Evolutionary conservation across 1,140 invertebrate genomes (phyloP), one percentile per base, ranked within the genome.

Genomic region (Caenorhabditis tropicalis): DNA sequence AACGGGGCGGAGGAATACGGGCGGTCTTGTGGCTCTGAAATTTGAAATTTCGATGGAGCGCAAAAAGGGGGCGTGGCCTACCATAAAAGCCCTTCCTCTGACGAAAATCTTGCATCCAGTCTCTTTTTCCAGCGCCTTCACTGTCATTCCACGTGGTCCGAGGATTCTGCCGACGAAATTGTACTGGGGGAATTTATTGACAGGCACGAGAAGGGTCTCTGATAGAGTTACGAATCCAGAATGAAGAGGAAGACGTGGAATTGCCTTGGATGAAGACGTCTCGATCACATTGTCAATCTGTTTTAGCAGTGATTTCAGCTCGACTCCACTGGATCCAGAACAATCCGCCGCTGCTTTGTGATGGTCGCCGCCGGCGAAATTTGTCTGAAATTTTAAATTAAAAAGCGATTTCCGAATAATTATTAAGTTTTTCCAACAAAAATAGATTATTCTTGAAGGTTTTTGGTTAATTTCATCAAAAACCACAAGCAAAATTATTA

Each of bases 81-180:
- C 93, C 97, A 97, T 99, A 53, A 97, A 99, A n/a, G 98, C 98
- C 92, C 98, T 97, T 89, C 98, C 98, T 93, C 98, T 94, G 85
- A 99, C 96, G 97, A 99, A 99, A 89, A 99, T 99, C 94, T 99
- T 99, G 93, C 98, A 99, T 89, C 97, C 97, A 89, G 98, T 99
- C 94, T 98, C 97, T 92, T 98, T 95, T 93, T 99, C 98, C 91
- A 99, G 93, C 92, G 99, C 97, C 93, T 99, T 99, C 31, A 98
- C 97, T 82, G 98, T 99, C 97, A 99, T 99, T 86, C 98, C 98
- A 88, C 97, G 93, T 85, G 98, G 98, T 51, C 98, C 98, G 90
- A 99, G 93, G 94, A 99, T 99, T 93, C 98, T 94, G 88, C 98
- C 98, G 87, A 99, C 98, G 93, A 99, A 99, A 93, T 99, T 99